Evolutionary conservation across 92 coral and sea anemone species (phyloP), one percentile per base, ranked within the genome.

Genomic region (Porites evermanni): DNA sequence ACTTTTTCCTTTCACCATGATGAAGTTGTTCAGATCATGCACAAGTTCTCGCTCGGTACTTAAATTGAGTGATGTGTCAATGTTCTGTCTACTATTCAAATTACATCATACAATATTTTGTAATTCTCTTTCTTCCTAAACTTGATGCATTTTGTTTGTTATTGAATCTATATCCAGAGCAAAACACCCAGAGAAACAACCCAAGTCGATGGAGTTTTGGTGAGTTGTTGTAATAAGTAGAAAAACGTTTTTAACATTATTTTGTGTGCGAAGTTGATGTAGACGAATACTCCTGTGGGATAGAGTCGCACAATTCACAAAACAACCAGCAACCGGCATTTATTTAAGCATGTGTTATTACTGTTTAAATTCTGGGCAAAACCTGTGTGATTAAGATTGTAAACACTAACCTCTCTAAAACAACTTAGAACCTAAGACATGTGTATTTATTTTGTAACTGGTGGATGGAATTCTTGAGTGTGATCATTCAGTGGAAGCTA

Each of bases 121-220:
- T 81, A 29, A 32, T 18, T 81, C 44, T 17, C 72, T 74, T 12
- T 70, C 53, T 71, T 21, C 58, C 38, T 83, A 21, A 64, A 13
- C 50, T 64, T 24, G 10, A 61, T 26, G 10, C 24, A 53, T 26
- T 12, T 67, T 70, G 59, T 59, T 77, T 64, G 73, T 74, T 74
- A 53, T 65, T 83, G 32, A 12, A 51, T 63, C 32, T 52, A 16
- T 24, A 19, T 20, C 17, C 73, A 83, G 79, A 50, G 80, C 53
- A 83, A 83, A 53, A 23, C 87, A 63, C 21, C 80, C 2, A 14
- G 80, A 47, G 87, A 83, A 61, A 44, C 87, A 80, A 60, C 84
- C 10, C 79, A 86, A 21, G 90, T 60, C 60, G 93, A 90, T 80
- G 90, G 87, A 21, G 82, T 72, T n/a, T 38, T 86, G 80, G 93